phyloP scores from a whole-genome alignment of 2,797 vertebrate genomes.

The Apogon hyalosoma region DNA sequence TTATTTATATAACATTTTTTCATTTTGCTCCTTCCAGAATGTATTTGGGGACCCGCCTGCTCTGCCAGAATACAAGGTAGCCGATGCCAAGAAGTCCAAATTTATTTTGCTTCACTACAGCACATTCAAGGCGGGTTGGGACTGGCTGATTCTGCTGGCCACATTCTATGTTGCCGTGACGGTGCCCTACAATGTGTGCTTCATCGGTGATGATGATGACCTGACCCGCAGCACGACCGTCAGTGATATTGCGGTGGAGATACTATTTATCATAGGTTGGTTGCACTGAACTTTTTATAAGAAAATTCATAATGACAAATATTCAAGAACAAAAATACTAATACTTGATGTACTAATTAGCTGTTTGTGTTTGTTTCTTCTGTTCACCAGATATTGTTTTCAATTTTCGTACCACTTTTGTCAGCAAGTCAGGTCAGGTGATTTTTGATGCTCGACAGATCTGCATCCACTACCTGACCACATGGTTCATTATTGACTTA shows the following conservation, averaged over 20 bases:
- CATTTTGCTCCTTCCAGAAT: constrained; percentile 84
- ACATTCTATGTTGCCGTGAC: constrained; percentile 99
- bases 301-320: too few relatives aligned
- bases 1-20: neutral
- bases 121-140: constrained; percentile 98
- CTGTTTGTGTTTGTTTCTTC: neutral
- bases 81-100: constrained; percentile 97
- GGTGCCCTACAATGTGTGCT: constrained; percentile 98
- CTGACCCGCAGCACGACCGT: constrained; percentile 95
- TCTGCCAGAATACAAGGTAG: constrained; percentile 98
- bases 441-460: constrained; percentile 97
- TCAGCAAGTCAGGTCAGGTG: constrained; percentile 98
- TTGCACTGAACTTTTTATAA: neutral
- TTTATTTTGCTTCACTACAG: constrained; percentile 98
- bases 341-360: neutral
- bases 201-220: constrained; percentile 96
- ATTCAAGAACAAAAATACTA: neutral
- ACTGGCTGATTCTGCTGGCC: constrained; percentile 96
- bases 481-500: constrained; percentile 98
- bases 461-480: constrained; percentile 98
- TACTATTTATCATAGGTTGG: constrained; percentile 97
- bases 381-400: constrained; percentile 91
- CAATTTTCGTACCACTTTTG: constrained; percentile 97
- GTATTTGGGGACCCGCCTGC: constrained; percentile 95
- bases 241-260: constrained; percentile 97